phyloP scores from a whole-genome alignment of 2,113 vertebrate species.

The Catagonus wagneri region DNA sequence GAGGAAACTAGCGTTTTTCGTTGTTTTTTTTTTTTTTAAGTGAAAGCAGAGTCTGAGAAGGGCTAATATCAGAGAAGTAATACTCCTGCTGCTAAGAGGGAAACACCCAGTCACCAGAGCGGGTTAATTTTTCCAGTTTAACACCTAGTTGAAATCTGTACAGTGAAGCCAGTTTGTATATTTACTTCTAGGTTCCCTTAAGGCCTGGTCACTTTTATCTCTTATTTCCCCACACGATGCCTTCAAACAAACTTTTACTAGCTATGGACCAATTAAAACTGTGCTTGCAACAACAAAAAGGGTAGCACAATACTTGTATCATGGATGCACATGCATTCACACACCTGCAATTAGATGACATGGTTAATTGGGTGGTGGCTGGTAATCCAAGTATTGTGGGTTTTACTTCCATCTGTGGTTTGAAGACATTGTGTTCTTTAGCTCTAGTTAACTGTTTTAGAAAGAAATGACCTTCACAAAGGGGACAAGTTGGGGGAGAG shows the following conservation, averaged over 20 bases:
- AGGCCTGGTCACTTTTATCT: background rate
- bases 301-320: background rate
- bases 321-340: background rate
- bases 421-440: background rate
- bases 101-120: background rate
- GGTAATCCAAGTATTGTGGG: background rate
- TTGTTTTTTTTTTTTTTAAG: background rate
- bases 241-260: slow-evolving; percentile 9
- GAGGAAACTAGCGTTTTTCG: background rate
- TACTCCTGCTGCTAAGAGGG: background rate
- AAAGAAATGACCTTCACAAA: background rate
- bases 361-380: background rate
- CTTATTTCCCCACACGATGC: background rate
- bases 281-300: background rate
- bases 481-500: too few relatives aligned
- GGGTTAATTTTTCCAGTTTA: background rate
- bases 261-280: slow-evolving; percentile 45
- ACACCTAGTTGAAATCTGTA: slow-evolving; percentile 3
- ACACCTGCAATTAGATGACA: background rate
- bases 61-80: background rate
- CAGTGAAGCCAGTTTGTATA: background rate
- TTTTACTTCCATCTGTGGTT: background rate
- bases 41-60: slow-evolving; percentile 29
- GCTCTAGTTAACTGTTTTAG: background rate
- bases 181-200: background rate